These are phyloP conservation scores for Laticauda colubrina DNA, from an alignment of 2,113 vertebrate species.

Conservation along the genomic window DNA sequence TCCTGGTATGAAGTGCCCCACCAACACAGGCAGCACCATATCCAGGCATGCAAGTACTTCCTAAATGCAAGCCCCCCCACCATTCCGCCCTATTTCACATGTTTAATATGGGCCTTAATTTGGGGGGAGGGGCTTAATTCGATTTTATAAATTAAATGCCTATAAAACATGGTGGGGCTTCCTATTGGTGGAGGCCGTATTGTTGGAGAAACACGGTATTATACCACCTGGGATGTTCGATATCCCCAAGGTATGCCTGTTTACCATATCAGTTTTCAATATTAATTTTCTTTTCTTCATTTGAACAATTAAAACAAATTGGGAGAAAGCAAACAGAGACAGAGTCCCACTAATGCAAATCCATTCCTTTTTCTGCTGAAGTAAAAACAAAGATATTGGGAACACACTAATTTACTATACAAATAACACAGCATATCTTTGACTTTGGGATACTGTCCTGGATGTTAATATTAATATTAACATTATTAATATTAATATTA, in stretches of 20 bases:
- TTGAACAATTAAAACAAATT: slow-evolving; percentile 20
- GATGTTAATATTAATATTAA: not conserved
- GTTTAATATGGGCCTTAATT: too few relatives aligned
- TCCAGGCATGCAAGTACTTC: too few relatives aligned
- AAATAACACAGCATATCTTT: not conserved
- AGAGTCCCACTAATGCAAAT: not conserved
- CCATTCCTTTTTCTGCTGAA: slow-evolving; percentile 1
- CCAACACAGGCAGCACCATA: too few relatives aligned
- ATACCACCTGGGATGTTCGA: slow-evolving; percentile 9
- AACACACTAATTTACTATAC: slow-evolving; percentile 9
- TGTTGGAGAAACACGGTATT: not conserved
- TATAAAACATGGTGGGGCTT: too few relatives aligned
- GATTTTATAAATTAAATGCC: too few relatives aligned
- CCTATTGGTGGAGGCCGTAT: too few relatives aligned
- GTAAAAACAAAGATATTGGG: not conserved
- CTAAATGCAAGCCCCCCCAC: too few relatives aligned
- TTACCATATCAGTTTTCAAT: slow-evolving; percentile 7
- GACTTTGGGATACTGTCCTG: not conserved
- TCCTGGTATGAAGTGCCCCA: too few relatives aligned
- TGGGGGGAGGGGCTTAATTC: too few relatives aligned
- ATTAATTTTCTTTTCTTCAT: slow-evolving; percentile 16
- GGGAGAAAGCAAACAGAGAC: not conserved
- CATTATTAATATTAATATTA: too few relatives aligned
- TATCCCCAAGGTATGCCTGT: not conserved
- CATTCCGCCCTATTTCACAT: too few relatives aligned